Percentiles rank a stretch among this genome's conserved stretches.
phyloP scores from a whole-genome alignment of 1,140 invertebrate species.

The Cydia strobilella region DNA sequence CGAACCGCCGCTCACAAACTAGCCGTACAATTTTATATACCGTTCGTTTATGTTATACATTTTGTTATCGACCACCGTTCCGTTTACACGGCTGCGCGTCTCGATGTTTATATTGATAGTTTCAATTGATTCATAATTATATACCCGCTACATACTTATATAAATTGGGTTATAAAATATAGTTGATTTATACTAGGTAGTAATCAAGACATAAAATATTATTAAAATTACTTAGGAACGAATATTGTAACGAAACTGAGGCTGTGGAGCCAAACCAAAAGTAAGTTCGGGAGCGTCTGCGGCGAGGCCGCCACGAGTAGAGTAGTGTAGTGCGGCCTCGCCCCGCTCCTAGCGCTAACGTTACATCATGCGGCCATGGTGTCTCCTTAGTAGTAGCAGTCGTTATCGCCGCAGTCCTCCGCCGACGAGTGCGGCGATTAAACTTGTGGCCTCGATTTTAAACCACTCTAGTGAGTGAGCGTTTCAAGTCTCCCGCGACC shows the following conservation, averaged over 20 bases:
- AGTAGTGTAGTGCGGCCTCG: background rate
- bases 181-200: constrained; percentile 38
- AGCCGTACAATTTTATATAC: constrained; percentile 39
- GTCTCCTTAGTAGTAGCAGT: constrained; percentile 61
- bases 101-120: constrained; percentile 35
- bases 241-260: constrained; percentile 57
- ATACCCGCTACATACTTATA: constrained; percentile 20
- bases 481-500: constrained; percentile 56
- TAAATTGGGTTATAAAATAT: constrained; percentile 40
- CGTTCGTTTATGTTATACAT: constrained; percentile 26
- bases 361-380: constrained; percentile 77
- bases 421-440: constrained; percentile 57
- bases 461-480: constrained; percentile 52
- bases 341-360: constrained; percentile 41
- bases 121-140: constrained; percentile 27
- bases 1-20: constrained; percentile 48
- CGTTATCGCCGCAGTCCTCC: constrained; percentile 52
- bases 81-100: constrained; percentile 3
- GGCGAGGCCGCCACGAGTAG: background rate
- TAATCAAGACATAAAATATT: constrained; percentile 39
- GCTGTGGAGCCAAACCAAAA: constrained; percentile 69
- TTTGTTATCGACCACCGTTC: constrained; percentile 11
- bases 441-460: constrained; percentile 71
- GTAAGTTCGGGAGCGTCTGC: background rate
- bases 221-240: constrained; percentile 55